Percentiles rank a stretch among this genome's conserved stretches.
Conservation (phyloP, 2,888 invertebrate species). For the Dimorphilus gyrociliatus region DNA sequence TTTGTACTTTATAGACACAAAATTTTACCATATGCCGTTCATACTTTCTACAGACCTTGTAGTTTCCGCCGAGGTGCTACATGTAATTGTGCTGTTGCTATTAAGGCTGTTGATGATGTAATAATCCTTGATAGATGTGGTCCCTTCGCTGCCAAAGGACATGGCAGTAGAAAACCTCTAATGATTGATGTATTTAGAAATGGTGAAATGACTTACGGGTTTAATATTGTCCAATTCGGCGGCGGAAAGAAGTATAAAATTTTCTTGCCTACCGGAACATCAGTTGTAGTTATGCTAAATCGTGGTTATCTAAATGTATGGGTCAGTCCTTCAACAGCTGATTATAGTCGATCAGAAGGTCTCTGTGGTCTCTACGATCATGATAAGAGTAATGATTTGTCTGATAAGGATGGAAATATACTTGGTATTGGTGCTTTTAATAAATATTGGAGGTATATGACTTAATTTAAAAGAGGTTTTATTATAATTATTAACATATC, state of each 20-base stretch:
- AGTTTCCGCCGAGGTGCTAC: conserved; percentile 13
- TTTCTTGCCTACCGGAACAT: conserved; percentile 17
- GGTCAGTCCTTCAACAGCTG: conserved; percentile 12
- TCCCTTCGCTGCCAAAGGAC: conserved; percentile 10
- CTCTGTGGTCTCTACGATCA: no score
- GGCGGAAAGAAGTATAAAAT: conserved; percentile 14
- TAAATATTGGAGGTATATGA: no score
- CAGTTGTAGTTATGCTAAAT: conserved; percentile 7
- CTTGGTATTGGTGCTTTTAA: no score
- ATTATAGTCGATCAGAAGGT: conserved; percentile 14
- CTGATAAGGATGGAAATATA: no score
- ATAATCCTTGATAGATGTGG: no score
- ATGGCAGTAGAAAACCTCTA: conserved; percentile 6
- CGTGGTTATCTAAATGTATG: conserved; percentile 11
- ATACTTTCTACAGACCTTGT: conserved; percentile 10
- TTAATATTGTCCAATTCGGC: conserved; percentile 7
- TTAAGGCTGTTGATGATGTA: no score
- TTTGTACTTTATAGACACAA: conserved; percentile 18
- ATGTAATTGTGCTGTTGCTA: conserved; percentile 15
- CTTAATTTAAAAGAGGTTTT: no score
- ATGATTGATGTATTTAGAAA: conserved; percentile 10
- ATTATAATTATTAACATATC: no score
- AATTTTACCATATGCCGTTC: conserved; percentile 19
- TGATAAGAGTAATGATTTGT: no score
- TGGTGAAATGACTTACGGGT: conserved; percentile 13